Conservation (phyloP, 2,113 vertebrate genomes). For the Chinchilla lanigera region DNA sequence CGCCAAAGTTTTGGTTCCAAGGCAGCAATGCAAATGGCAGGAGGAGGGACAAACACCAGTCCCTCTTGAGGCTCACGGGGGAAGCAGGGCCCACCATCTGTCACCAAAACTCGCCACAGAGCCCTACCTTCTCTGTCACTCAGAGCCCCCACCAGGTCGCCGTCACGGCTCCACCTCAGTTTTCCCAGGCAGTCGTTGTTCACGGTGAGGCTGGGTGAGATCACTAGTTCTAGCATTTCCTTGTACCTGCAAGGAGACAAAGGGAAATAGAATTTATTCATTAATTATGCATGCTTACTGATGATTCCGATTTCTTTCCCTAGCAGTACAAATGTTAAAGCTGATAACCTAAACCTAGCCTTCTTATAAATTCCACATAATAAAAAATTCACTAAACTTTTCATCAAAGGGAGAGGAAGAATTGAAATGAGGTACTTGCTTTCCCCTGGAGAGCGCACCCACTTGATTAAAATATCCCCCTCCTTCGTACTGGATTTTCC, state of each 20-base stretch:
- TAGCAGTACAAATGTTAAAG: slow-evolving; percentile 89
- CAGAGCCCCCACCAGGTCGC: slow-evolving; percentile 82
- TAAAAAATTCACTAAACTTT: slow-evolving; percentile 86
- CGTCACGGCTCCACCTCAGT: slow-evolving; percentile 82
- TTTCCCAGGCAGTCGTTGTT: slow-evolving; percentile 85
- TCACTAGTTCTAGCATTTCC: slow-evolving; percentile 92
- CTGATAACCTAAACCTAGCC: slow-evolving; percentile 86
- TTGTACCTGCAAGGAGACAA: slow-evolving; percentile 90
- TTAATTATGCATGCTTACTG: slow-evolving; percentile 86
- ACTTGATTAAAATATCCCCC: slow-evolving; percentile 78
- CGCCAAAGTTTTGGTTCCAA: neutral
- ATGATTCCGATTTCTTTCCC: slow-evolving; percentile 83
- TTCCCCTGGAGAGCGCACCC: slow-evolving; percentile 83
- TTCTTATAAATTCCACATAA: slow-evolving; percentile 87
- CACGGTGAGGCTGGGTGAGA: slow-evolving; percentile 90
- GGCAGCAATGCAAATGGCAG: neutral
- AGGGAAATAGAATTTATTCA: slow-evolving; percentile 86
- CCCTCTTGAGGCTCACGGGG: neutral
- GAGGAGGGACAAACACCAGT: neutral
- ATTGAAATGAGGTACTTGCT: slow-evolving; percentile 83
- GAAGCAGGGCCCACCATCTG: accelerated
- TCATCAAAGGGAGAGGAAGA: slow-evolving; percentile 85
- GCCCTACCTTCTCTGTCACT: slow-evolving; percentile 90
- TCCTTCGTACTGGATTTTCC: slow-evolving; percentile 74
- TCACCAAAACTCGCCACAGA: neutral